Evolutionary conservation across 1,140 invertebrate genomes (phyloP).

Genomic region (Phthorimaea operculella): DNA sequence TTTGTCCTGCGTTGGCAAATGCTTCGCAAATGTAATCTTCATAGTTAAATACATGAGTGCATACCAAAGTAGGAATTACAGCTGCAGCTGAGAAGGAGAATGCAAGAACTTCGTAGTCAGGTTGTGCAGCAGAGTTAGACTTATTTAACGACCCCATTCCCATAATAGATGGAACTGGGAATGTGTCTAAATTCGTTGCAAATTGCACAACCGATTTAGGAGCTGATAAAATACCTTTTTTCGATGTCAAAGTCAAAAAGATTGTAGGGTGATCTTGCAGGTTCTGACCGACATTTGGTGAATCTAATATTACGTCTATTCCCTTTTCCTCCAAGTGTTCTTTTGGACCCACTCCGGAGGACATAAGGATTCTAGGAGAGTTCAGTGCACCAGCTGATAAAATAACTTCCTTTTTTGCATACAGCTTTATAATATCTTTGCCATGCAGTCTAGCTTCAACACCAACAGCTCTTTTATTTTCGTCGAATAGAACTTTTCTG

Average conservation of each 20-base stretch:
- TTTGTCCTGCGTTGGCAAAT: slow-evolving; percentile 64
- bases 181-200: slow-evolving; percentile 8
- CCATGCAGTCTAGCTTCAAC: slow-evolving; percentile 55
- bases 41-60: slow-evolving; percentile 75
- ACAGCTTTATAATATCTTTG: too few relatives aligned
- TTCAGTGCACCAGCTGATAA: too few relatives aligned
- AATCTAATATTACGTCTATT: slow-evolving; percentile 65
- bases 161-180: slow-evolving; percentile 11
- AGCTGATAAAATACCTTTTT: slow-evolving; percentile 12
- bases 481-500: slow-evolving; percentile 74
- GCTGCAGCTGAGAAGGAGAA: slow-evolving; percentile 38
- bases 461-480: slow-evolving; percentile 58
- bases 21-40: slow-evolving; percentile 59
- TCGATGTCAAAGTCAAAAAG: slow-evolving; percentile 20
- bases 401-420: too few relatives aligned
- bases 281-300: slow-evolving; percentile 76
- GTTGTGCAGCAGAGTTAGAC: slow-evolving; percentile 8
- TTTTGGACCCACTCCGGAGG: too few relatives aligned
- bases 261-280: slow-evolving; percentile 69
- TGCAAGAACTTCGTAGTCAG: slow-evolving; percentile 23
- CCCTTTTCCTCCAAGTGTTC: slow-evolving; percentile 38
- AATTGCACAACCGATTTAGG: slow-evolving; percentile 9
- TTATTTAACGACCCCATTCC: slow-evolving; percentile 18
- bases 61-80: slow-evolving; percentile 73
- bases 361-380: too few relatives aligned